Conservation (phyloP, 2,888 invertebrate species). For the Neocrepidodera transversa region DNA sequence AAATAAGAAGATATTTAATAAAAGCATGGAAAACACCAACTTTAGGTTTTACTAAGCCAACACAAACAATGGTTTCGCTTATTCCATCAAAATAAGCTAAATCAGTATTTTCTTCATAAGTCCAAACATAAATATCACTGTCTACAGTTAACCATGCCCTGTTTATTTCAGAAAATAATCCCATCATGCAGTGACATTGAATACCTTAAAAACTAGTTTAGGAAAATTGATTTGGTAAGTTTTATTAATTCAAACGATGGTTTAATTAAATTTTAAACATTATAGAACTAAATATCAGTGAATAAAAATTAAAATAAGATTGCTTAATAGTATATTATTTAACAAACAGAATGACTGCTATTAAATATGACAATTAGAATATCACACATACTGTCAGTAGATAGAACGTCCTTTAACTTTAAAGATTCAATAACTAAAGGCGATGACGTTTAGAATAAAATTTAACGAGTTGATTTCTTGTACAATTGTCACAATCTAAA, state of each 20-base stretch:
- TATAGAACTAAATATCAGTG: too few species aligned
- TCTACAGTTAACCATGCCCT: conserved; percentile 98
- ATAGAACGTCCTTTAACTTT: too few species aligned
- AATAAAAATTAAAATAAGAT: too few species aligned
- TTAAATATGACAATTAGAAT: too few species aligned
- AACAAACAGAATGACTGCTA: too few species aligned
- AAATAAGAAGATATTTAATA: conserved; percentile 87
- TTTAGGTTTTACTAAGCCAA: conserved; percentile 89
- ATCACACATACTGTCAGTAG: too few species aligned
- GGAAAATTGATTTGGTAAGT: conserved; percentile 26
- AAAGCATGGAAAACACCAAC: conserved; percentile 87
- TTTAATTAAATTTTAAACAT: too few species aligned
- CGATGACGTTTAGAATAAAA: too few species aligned
- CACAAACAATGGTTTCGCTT: conserved; percentile 91
- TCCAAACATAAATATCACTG: conserved; percentile 98
- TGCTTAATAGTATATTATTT: too few species aligned
- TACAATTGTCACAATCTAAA: too few species aligned
- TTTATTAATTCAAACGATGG: neutral
- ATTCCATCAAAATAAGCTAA: conserved; percentile 97
- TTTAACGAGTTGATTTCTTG: too few species aligned
- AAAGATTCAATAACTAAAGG: too few species aligned
- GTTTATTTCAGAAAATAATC: conserved; percentile 94
- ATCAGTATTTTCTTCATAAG: conserved; percentile 93
- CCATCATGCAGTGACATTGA: conserved; percentile 97
- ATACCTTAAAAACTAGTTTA: conserved; percentile 70